phyloP scores from a whole-genome alignment of 2,888 invertebrate genomes.

The Tenthredo amoena region DNA sequence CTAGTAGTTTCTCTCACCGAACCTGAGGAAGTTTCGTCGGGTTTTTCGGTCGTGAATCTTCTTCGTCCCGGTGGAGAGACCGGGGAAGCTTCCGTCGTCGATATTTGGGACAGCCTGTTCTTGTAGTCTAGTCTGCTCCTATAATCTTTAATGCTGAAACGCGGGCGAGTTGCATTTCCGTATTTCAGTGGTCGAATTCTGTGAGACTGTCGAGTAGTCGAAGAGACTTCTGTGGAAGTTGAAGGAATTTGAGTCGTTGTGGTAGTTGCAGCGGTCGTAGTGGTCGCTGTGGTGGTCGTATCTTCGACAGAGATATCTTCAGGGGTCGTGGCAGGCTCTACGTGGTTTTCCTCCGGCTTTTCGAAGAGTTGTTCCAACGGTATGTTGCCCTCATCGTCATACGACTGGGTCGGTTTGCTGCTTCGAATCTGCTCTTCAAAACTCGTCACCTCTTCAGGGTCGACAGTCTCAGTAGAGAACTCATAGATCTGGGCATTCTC shows the following conservation, averaged over 20 bases:
- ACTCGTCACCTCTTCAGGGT: conserved; percentile 43
- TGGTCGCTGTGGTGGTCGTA: conserved; percentile 55
- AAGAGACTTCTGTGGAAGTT: conserved; percentile 54
- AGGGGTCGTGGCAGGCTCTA: conserved; percentile 58
- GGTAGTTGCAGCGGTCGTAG: conserved; percentile 58
- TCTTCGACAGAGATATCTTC: neutral
- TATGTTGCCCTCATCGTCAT: conserved; percentile 53
- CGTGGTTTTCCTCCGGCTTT: conserved; percentile 63
- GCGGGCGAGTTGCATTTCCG: conserved; percentile 82
- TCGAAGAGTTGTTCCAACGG: conserved; percentile 70
- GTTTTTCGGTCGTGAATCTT: conserved; percentile 38
- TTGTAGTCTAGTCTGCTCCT: conserved; percentile 82
- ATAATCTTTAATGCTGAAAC: conserved; percentile 89
- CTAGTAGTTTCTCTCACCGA: conserved; percentile 64
- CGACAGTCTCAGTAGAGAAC: conserved; percentile 55
- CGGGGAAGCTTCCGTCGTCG: conserved; percentile 59
- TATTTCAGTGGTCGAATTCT: conserved; percentile 71
- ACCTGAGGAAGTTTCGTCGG: conserved; percentile 55
- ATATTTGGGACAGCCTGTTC: conserved; percentile 61
- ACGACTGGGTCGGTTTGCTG: conserved; percentile 43
- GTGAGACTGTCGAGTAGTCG: conserved; percentile 63
- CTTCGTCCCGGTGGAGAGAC: conserved; percentile 29
- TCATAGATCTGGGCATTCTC: conserved; percentile 51
- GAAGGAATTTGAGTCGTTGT: conserved; percentile 59
- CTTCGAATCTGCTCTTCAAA: conserved; percentile 19